These are phyloP conservation scores for Sinocyclocheilus rhinocerous DNA, from an alignment of 2,113 vertebrate genomes.

Conservation along the genomic window DNA sequence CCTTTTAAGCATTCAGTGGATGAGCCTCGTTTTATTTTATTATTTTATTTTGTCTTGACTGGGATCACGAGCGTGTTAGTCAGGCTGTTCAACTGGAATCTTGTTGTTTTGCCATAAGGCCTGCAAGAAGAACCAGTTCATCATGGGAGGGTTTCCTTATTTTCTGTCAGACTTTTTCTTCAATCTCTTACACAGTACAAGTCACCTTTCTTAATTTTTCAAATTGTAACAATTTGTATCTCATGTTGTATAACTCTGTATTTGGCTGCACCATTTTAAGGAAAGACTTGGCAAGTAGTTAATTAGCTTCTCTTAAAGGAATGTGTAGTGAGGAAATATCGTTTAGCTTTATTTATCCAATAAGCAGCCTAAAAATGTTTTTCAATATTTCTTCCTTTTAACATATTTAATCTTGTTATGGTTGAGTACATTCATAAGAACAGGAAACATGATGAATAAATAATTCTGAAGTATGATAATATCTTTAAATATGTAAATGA, in stretches of 20 bases:
- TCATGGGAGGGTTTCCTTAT: constrained; percentile 46
- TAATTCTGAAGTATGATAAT: neutral
- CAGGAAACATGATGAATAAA: neutral
- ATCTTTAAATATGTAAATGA: neutral
- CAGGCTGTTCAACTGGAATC: constrained; percentile 58
- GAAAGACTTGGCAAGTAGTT: neutral
- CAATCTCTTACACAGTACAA: neutral
- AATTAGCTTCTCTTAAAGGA: neutral
- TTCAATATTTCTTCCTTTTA: neutral
- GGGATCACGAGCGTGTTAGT: constrained; percentile 43
- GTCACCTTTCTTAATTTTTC: no score
- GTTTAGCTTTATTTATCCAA: neutral
- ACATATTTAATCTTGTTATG: neutral
- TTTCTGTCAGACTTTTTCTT: constrained; percentile 9
- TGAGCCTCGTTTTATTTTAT: no score
- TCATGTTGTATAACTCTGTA: neutral
- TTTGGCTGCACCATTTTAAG: neutral
- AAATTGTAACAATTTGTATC: neutral
- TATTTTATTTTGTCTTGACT: constrained; percentile 17
- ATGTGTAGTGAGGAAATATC: neutral
- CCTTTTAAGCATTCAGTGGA: neutral
- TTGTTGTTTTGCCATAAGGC: constrained; percentile 27
- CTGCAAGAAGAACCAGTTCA: constrained; percentile 74
- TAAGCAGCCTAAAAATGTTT: neutral
- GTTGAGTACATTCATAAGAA: neutral